Base-by-base conservation (phyloP, 2,797 vertebrate species). In the Phoxinus dragarum region DNA sequence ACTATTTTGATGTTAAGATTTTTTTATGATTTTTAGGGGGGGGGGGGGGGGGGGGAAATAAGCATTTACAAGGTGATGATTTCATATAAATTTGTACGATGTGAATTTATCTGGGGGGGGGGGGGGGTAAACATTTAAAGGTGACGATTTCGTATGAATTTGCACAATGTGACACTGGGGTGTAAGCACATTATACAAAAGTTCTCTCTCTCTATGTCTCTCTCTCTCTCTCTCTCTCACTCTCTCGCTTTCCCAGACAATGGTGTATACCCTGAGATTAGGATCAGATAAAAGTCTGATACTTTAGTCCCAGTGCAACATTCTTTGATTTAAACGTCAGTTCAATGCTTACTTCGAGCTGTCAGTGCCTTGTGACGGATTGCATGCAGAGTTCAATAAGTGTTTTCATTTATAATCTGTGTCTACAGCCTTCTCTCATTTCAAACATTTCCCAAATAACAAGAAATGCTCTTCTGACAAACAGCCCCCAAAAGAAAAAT, bases 271-370 rank as follows among this genome's bases (percentile, higher is more conserved):
- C 42, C 42, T 79, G 52, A 80, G 68, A 85, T 80, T 52, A 64
- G 16, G 68, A 72, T 85, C 23, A 74, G 42, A 81, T 81, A 72
- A 72, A 59, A 42, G 31, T 74, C 77, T 73, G 67, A 84, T 47
- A 84, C 66, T 61, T 79, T 44, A 79, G 64, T 47, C 66, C 38
- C 74, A 78, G 47, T 69, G 64, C 52, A 69, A 21, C 52, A 7
- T 38, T 80, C 77, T 85, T 80, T 85, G 77, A 85, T 73, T 80
- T 79, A 71, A 84, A 84, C n/a, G 14, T 76, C 59, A 76, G 49
- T 59, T 84, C 52, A 14, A 19, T 31, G 49, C 11, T 80, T 66
- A 73, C 67, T 34, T 80, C 76, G 66, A 31, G 31, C 76, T 80
- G 76, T 85, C 76, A 80, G 21, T 68, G 36, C 73, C 64, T 77